Evolutionary conservation across 2,113 vertebrate genomes (phyloP), one percentile per base, ranked within the genome.

Genomic region (Apodemus sylvaticus): DNA sequence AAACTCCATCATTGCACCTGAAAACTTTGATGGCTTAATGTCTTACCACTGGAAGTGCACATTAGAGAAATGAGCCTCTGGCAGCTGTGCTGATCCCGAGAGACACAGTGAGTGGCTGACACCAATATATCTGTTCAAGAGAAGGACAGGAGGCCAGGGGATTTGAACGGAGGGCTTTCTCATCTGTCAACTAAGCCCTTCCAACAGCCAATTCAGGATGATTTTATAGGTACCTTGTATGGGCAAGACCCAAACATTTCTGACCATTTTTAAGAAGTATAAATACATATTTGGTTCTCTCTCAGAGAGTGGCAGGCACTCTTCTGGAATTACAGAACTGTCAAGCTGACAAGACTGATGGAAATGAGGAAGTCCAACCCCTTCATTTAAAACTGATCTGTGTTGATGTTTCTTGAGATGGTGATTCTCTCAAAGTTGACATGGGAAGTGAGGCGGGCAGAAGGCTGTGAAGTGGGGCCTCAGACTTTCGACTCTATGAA

Each of bases 261-360:
- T 90, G 78, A 74, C 31, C 24, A 19, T 39, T 94, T 78, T 78
- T 58, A 24, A 90, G 51, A 86, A 42, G 48, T 5, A 70, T 48
- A 78, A 86, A 89, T 51, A 92, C 81, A 90, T 45, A 66, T 66
- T 81, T 76, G 77, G n/a, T 36, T 90, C 94, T 79, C 64, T 93
- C 22, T 76, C 76, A 48, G 36, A 94, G 82, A 89, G 66, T 53
- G 64, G 77, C 71, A 95, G 73, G 77, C 19, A 62, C 22, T 51
- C 77, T 34, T 66, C 60, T 86, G 85, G 71, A 93, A 96, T 93
- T 77, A 93, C 13, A 90, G 90, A 93, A 90, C 83, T 78, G 76
- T 82, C 89, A 62, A 13, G 45, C 24, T 71, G 85, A 60, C 81
- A 91, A 94, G 45, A 81, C 53, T 39, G 42, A 24, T 2, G 64